Evolutionary conservation across 92 coral and sea anemone genomes (phyloP), one percentile per base, ranked within the genome.

Genomic region (Zoanthus gigantus): DNA sequence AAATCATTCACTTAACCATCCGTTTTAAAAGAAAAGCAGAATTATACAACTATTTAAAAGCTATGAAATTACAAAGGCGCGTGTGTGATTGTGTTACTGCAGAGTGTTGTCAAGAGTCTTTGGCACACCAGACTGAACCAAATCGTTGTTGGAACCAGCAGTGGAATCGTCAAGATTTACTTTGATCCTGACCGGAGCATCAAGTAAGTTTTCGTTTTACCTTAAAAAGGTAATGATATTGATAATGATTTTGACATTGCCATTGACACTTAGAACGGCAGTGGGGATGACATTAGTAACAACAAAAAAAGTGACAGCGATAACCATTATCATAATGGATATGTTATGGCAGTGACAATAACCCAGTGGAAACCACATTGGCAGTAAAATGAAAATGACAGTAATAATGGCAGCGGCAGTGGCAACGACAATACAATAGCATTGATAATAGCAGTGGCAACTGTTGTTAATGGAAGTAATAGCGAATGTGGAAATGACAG

Each of bases 51-150:
- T 16, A 7, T 14, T 67, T 31, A 13, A 69, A 69, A 30, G 16
- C 46, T 23, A 18, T 48, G 61, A 47, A 28, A 6, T 50, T 11
- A 48, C 60, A 32, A 46, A 16, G 7, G 3, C 17, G 13, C 0
- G 9, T 54, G 9, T 78, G 18, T 63, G 0, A 30, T 50, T 7
- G 71, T 48, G 42, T 31, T 32, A 75, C 68, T 58, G 68, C 88
- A 97, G 98, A 97, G 99, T 89, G 99, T 91, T 0, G 99, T 97
- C 34, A 95, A 96, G 76, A 92, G 95, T 69, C 83, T 97, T 57
- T 97, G 99, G 99, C 99, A 97, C 82, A 90, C 95, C 68, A 90
- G 92, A 63, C 87, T 97, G 45, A 95, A 97, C 85, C 99, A 97
- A 81, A 97, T 97, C 74, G 90, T 97, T 8, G 98, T 92, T 69